Conservation (phyloP, 2,113 vertebrate species). For the Columba livia region DNA sequence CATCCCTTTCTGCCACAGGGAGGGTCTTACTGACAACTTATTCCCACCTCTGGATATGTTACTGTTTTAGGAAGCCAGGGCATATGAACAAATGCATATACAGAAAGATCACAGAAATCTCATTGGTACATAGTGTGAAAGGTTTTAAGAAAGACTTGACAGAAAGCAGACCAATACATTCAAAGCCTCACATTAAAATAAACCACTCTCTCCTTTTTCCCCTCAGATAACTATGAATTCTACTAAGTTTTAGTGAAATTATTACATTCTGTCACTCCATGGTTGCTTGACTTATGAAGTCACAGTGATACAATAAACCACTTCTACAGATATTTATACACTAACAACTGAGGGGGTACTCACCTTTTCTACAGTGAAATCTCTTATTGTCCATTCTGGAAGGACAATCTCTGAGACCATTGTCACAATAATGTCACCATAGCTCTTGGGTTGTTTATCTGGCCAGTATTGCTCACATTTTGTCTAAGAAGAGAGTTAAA, state of each 20-base stretch:
- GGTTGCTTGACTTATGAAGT: neutral
- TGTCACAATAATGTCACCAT: constrained; percentile 82
- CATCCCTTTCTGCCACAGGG: neutral
- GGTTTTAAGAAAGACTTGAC: neutral
- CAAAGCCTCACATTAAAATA: neutral
- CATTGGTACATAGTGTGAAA: rapidly evolving
- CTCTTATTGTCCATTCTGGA: constrained; percentile 94
- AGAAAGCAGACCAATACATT: neutral
- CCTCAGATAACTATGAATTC: neutral
- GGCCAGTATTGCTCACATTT: constrained; percentile 98
- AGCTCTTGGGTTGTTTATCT: constrained; percentile 76
- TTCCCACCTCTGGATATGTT: neutral
- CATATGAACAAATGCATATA: neutral
- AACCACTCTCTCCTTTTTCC: neutral
- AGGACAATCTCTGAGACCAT: constrained; percentile 81
- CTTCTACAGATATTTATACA: neutral
- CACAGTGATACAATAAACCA: neutral
- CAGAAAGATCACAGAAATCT: neutral
- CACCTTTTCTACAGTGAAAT: constrained; percentile 90
- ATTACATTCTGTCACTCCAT: neutral
- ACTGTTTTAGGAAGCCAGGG: neutral
- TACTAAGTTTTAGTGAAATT: neutral
- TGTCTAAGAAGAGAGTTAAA: constrained; percentile 75
- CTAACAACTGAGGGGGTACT: constrained; percentile 4
- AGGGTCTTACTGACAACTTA: neutral